A percentile compares a stretch with the other conserved stretches of the same genome.
Conservation (phyloP, 2,113 vertebrate genomes). For the Lota lota region DNA sequence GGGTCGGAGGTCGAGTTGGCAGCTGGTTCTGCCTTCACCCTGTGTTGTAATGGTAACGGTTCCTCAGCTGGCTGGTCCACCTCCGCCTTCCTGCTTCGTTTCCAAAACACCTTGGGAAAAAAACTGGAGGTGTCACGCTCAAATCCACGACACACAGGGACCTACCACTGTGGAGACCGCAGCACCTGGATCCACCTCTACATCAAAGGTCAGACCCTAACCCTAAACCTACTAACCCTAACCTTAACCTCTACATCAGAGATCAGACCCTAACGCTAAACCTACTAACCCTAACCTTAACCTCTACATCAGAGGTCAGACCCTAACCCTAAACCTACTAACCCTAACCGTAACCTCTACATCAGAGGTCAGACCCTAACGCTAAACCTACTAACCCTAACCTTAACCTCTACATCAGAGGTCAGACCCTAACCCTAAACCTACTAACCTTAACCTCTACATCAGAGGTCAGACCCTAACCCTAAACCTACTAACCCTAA, state of each 20-base stretch:
- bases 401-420: too few species aligned
- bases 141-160: conserved; percentile 51
- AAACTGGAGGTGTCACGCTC: neutral
- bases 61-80: conserved; percentile 21
- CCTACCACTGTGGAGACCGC: conserved; percentile 55
- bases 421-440: too few species aligned
- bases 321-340: too few species aligned
- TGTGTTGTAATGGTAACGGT: conserved; percentile 53
- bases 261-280: too few species aligned
- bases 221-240: too few species aligned
- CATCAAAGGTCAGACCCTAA: conserved; percentile 50
- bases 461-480: conserved; percentile 50
- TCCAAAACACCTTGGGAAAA: rapidly evolving
- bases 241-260: too few species aligned
- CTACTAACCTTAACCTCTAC: conserved; percentile 37
- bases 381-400: too few species aligned
- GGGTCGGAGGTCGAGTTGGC: conserved; percentile 31
- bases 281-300: too few species aligned
- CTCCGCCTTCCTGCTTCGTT: neutral
- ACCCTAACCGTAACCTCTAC: too few species aligned
- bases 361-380: too few species aligned
- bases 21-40: conserved; percentile 17
- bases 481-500: too few species aligned
- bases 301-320: too few species aligned
- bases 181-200: conserved; percentile 63